These are phyloP conservation scores for Zoanthus sociatus DNA, from an alignment of 92 coral and sea anemone genomes.

Conservation along the genomic window DNA sequence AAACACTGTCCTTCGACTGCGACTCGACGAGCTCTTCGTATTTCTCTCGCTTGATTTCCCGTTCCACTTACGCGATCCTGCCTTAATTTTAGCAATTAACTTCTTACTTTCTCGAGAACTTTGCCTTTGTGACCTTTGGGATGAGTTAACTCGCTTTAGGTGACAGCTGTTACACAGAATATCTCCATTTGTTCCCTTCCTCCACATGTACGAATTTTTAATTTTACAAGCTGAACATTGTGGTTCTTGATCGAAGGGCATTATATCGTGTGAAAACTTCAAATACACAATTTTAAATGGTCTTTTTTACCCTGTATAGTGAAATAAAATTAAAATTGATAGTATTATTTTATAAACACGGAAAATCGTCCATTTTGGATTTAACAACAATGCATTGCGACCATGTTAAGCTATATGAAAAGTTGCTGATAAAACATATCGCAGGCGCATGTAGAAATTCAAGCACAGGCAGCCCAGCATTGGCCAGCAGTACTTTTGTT, in stretches of 20 bases:
- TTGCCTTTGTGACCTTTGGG: constrained; percentile 89
- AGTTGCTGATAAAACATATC: no score
- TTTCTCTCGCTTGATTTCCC: constrained; percentile 92
- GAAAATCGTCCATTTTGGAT: constrained; percentile 42
- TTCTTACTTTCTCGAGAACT: constrained; percentile 92
- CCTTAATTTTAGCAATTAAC: constrained; percentile 83
- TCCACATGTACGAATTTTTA: constrained; percentile 92
- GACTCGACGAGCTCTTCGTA: constrained; percentile 68
- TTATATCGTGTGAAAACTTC: constrained; percentile 1
- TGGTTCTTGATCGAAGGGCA: constrained; percentile 87
- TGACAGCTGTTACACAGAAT: constrained; percentile 98
- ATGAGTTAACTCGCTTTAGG: constrained; percentile 89
- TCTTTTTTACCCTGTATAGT: neutral
- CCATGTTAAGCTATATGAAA: no score
- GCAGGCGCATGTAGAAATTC: no score
- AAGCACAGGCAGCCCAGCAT: no score
- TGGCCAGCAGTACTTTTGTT: no score
- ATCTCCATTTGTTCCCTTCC: constrained; percentile 95
- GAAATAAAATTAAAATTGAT: neutral
- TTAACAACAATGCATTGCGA: constrained; percentile 40
- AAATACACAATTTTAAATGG: neutral
- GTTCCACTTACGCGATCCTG: constrained; percentile 92
- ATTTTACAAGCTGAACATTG: constrained; percentile 99
- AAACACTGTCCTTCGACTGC: constrained; percentile 80
- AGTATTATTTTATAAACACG: neutral